A percentile compares a stretch with the other conserved stretches of the same genome.
phyloP scores from a whole-genome alignment of 2,888 invertebrate genomes.

The Eupithecia subfuscata region DNA sequence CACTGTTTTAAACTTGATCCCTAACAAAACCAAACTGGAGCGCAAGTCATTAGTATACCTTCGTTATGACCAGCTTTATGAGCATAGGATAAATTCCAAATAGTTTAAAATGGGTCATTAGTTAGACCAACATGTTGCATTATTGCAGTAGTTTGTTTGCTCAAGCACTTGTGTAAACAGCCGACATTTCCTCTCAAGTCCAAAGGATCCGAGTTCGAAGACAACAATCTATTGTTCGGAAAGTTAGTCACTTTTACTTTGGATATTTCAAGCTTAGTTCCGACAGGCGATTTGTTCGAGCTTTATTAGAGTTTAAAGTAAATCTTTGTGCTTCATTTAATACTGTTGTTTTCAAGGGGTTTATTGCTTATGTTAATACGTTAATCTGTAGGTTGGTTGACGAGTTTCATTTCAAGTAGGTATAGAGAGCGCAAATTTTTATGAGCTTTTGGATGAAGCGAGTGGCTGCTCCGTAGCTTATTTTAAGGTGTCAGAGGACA shows the following conservation, averaged over 20 bases:
- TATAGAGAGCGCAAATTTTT: too few species aligned
- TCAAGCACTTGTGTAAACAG: constrained; percentile 22
- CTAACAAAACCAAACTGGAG: neutral
- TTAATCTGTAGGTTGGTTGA: neutral
- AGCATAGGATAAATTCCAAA: neutral
- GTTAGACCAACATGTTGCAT: constrained; percentile 10
- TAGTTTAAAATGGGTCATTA: constrained; percentile 8
- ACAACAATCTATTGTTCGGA: constrained; percentile 23
- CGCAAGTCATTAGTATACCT: neutral
- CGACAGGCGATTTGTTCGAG: constrained; percentile 41
- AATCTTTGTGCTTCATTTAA: constrained; percentile 21
- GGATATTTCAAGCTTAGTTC: constrained; percentile 23
- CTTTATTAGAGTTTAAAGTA: constrained; percentile 40
- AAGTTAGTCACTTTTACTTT: constrained; percentile 21
- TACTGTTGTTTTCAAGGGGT: neutral
- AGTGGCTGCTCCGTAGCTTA: too few species aligned
- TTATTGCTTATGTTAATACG: neutral
- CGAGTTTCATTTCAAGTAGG: too few species aligned
- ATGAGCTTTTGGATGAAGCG: too few species aligned
- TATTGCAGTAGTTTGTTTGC: constrained; percentile 15
- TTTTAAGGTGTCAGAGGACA: too few species aligned
- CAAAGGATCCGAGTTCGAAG: constrained; percentile 13
- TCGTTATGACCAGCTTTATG: neutral
- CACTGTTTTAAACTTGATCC: neutral
- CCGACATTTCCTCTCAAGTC: constrained; percentile 2